A percentile compares a stretch with the other conserved stretches of the same genome.
These are phyloP conservation scores for Gibbula magus DNA, from an alignment of 2,888 invertebrate species.

Conservation along the genomic window DNA sequence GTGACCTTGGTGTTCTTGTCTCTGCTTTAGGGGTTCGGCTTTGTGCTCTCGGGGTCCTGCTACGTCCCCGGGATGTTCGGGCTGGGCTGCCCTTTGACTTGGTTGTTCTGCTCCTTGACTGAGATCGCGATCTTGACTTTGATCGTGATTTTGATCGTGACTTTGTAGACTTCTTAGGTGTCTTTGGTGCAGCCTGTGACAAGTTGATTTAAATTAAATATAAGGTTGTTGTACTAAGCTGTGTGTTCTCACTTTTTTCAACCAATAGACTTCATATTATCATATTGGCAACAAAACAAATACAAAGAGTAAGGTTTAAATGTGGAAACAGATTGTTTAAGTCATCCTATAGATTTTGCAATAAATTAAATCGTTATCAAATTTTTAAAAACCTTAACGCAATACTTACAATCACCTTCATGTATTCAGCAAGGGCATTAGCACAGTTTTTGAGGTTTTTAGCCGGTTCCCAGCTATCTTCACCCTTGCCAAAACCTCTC, in stretches of 20 bases:
- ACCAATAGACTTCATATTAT: too few relatives aligned
- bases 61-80: background rate
- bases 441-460: conserved; percentile 42
- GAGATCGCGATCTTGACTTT: conserved; percentile 39
- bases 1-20: conserved; percentile 26
- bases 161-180: conserved; percentile 26
- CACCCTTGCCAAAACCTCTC: conserved; percentile 52
- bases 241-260: too few relatives aligned
- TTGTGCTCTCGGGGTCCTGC: background rate
- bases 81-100: conserved; percentile 12
- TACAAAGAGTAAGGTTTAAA: too few relatives aligned
- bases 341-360: too few relatives aligned
- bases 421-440: conserved; percentile 38
- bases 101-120: background rate
- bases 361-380: too few relatives aligned
- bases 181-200: conserved; percentile 10
- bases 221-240: background rate
- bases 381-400: too few relatives aligned
- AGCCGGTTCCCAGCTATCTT: conserved; percentile 62
- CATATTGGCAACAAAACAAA: too few relatives aligned
- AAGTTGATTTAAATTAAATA: background rate
- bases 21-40: background rate
- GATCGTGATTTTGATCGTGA: conserved; percentile 45
- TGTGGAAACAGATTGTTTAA: too few relatives aligned
- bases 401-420: conserved; percentile 1